Conservation (phyloP, 1,140 invertebrate genomes). For the Maniola jurtina region DNA sequence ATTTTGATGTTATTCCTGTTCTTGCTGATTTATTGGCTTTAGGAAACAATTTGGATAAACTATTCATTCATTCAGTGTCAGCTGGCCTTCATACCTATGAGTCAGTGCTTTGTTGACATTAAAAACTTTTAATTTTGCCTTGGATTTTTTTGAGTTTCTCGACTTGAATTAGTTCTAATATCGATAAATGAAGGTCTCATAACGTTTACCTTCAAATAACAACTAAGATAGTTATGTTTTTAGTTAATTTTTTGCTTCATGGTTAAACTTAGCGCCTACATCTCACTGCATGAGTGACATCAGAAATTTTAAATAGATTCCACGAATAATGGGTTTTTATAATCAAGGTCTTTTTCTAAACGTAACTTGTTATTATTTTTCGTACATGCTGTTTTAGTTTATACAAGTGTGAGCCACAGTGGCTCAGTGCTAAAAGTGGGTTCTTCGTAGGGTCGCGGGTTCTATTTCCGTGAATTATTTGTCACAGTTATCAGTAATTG, state of each 20-base stretch:
- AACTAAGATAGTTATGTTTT: neutral
- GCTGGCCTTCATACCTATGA: constrained; percentile 19
- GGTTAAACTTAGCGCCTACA: constrained; percentile 22
- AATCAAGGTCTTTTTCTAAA: neutral
- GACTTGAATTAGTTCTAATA: neutral
- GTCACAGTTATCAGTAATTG: too few species aligned
- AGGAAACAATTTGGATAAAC: constrained; percentile 20
- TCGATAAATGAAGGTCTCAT: neutral
- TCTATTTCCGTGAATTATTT: too few species aligned
- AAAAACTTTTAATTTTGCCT: constrained; percentile 29
- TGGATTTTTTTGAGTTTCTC: neutral
- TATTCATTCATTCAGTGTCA: constrained; percentile 33
- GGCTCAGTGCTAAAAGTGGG: too few species aligned
- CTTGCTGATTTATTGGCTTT: constrained; percentile 15
- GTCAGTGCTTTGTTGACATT: constrained; percentile 58
- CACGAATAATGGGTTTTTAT: neutral
- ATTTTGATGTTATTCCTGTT: constrained; percentile 46
- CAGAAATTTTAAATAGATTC: constrained; percentile 56
- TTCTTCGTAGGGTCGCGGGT: too few species aligned
- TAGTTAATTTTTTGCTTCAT: neutral
- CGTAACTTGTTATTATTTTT: neutral
- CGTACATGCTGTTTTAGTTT: too few species aligned
- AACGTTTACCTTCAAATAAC: neutral
- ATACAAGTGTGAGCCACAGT: too few species aligned
- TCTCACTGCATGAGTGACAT: constrained; percentile 42